Base-by-base conservation (phyloP, 2,888 invertebrate genomes). In the Nomada goodeniana region DNA sequence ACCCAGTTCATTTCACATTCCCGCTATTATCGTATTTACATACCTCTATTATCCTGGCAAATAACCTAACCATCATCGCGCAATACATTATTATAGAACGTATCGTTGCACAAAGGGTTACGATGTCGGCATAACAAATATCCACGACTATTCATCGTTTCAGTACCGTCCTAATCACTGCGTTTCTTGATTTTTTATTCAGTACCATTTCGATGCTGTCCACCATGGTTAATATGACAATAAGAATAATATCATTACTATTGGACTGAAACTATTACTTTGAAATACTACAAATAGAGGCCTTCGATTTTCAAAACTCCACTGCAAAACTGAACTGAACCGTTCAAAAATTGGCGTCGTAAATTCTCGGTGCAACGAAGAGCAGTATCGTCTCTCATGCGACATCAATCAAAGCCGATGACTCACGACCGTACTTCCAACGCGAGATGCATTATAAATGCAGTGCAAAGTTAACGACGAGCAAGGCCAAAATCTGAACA, bases 41-140 rank as follows among this genome's bases (percentile, higher is more conserved):
- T 36, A 36, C 7, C 36, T 36, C 36, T 36, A 36, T 36, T 73
- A 69, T 63, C 70, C 53, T 72, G 68, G 44, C 64, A 69, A 67
- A 36, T 63, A 70, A 73, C 71, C 76, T 53, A 36, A 65, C 70
- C 67, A 69, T 81, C 64, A 81, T 53, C 68, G n/a, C 53, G 73
- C 74, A 57, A 67, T 70, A 69, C 57, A 55, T 73, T 73, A 73
- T 74, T 81, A 73, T 55, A 73, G 75, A 61, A 75, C 63, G 47
- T 83, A 73, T 83, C 70, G 69, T 69, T 73, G 75, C 60, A 63
- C 63, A 57, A 82, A 76, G 76, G 76, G 50, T 47, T 68, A 29
- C 44, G 59, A 23, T 70, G 61, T 53, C 57, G 15, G 44, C 11
- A 55, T 63, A 36, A 47, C 60, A 72, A 67, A 61, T 53, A 60